A percentile compares a stretch with the other conserved stretches of the same genome.
Conservation (phyloP, 2,113 vertebrate genomes). For the Ceratotherium simum region DNA sequence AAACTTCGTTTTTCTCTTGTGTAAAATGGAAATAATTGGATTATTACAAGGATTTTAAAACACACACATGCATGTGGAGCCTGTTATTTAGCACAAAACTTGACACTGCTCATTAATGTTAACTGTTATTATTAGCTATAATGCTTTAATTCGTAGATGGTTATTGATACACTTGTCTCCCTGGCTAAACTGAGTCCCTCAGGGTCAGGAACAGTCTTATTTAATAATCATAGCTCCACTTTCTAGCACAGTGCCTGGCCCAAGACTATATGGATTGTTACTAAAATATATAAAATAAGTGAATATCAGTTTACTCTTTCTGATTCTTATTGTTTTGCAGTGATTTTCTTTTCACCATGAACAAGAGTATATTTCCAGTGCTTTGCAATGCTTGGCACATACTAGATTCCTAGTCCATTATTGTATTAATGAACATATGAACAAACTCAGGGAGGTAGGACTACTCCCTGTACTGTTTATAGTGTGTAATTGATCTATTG, state of each 20-base stretch:
- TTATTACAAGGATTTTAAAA: not conserved
- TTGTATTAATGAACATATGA: not conserved
- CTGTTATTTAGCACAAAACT: not conserved
- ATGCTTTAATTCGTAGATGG: not conserved
- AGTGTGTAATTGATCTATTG: not conserved
- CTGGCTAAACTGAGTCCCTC: not conserved
- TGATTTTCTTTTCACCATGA: not conserved
- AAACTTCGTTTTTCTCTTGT: not conserved
- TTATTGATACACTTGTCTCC: not conserved
- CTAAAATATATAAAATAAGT: not conserved
- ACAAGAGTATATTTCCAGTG: not conserved
- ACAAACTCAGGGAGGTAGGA: not conserved
- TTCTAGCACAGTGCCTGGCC: not conserved
- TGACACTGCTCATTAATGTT: not conserved
- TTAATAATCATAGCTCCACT: not conserved
- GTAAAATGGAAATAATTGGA: conserved; percentile 2
- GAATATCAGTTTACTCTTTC: not conserved
- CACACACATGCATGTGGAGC: not conserved
- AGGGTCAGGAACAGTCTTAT: not conserved
- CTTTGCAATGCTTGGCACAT: not conserved
- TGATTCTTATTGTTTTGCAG: conserved; percentile 14
- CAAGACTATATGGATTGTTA: not conserved
- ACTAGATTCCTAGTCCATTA: not conserved
- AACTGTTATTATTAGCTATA: not conserved
- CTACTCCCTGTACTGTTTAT: not conserved